These are phyloP conservation scores for Aphidius ervi DNA, from an alignment of 1,140 invertebrate species.

Conservation along the genomic window DNA sequence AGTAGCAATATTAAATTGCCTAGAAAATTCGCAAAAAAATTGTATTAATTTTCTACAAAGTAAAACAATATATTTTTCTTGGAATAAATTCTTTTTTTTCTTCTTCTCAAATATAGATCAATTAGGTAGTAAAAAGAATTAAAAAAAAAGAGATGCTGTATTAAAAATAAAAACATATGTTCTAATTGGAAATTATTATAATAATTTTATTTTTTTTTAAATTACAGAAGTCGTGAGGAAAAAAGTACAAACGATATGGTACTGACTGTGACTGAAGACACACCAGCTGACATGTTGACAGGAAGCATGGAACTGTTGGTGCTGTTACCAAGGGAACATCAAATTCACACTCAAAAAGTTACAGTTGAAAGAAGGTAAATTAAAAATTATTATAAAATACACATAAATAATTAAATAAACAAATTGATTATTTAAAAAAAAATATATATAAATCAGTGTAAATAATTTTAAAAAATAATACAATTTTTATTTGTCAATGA, in stretches of 20 bases:
- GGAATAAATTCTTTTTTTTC: too few species aligned
- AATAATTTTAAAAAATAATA: too few species aligned
- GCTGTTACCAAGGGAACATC: constrained; percentile 62
- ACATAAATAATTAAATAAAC: not conserved
- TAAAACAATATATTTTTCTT: too few species aligned
- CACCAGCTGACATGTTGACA: constrained; percentile 69
- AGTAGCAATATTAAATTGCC: too few species aligned
- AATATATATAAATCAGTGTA: too few species aligned
- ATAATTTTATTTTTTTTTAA: constrained; percentile 17
- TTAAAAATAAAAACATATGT: not conserved
- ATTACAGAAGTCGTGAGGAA: constrained; percentile 44
- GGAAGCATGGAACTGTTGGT: constrained; percentile 72
- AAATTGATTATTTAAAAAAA: too few species aligned
- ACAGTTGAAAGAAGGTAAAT: constrained; percentile 67
- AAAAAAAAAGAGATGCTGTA: not conserved
- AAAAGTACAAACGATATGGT: constrained; percentile 49
- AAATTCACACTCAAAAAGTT: constrained; percentile 55
- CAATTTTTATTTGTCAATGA: too few species aligned
- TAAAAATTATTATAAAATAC: not conserved
- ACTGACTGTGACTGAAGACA: constrained; percentile 68
- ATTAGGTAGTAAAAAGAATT: not conserved
- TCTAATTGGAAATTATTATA: not conserved
- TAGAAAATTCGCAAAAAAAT: too few species aligned
- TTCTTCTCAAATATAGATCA: too few species aligned
- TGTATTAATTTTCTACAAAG: too few species aligned